Conservation (phyloP, 2,888 invertebrate genomes). For the Eulithis prunata region DNA sequence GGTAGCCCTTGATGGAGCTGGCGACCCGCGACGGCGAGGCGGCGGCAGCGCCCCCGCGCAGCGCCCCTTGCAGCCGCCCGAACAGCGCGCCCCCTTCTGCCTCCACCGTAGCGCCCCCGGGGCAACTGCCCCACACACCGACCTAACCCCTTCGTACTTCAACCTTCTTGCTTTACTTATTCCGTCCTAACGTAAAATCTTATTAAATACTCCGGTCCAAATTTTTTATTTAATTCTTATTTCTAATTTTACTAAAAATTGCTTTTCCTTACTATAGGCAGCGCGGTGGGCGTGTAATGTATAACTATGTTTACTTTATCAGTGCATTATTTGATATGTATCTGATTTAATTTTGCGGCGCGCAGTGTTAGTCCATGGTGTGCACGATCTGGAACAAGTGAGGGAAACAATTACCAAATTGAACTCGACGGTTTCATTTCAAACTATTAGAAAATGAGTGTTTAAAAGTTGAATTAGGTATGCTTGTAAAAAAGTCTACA, state of each 20-base stretch:
- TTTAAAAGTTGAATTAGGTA: background rate
- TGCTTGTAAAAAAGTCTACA: conserved; percentile 38
- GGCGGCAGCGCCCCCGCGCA: conserved; percentile 88
- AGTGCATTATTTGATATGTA: conserved; percentile 82
- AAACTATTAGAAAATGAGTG: background rate
- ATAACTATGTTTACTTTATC: conserved; percentile 48
- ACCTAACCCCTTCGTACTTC: background rate
- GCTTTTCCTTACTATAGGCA: conserved; percentile 9
- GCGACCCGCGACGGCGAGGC: conserved; percentile 89
- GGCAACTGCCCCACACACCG: conserved; percentile 56
- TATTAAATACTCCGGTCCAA: background rate
- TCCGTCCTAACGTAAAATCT: background rate
- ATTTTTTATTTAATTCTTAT: background rate
- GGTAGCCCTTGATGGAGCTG: conserved; percentile 89
- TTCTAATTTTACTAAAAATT: background rate
- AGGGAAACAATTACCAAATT: background rate
- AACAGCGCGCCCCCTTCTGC: conserved; percentile 84
- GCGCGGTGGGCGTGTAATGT: conserved; percentile 13
- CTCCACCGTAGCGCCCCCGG: conserved; percentile 77
- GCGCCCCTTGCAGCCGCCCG: conserved; percentile 87
- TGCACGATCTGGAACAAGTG: conserved; percentile 71
- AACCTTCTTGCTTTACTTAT: conserved; percentile 4
- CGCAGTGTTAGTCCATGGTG: conserved; percentile 66
- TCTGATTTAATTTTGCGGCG: conserved; percentile 51
- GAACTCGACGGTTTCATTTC: too few relatives aligned